Base-by-base conservation (phyloP, 2,888 invertebrate species). In the Charanyca ferruginea region DNA sequence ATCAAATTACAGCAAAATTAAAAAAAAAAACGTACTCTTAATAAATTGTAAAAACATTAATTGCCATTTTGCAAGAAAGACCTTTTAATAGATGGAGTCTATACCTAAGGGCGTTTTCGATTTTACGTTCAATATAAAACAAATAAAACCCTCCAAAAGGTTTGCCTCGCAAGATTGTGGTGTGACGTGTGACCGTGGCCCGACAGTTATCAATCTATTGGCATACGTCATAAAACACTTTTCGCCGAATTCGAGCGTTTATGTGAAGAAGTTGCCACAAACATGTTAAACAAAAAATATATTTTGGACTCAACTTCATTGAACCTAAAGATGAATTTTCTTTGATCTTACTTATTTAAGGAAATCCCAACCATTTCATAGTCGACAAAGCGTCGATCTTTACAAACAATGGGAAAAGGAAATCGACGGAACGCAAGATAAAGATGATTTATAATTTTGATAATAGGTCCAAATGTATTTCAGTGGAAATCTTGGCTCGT, bases 391-490 rank as follows among this genome's bases (percentile, higher is more conserved):
- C 77, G 73, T 73, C 70, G 77, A 76, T 80, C 67, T 79, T 67
- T 63, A 54, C 83, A 83, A 79, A 80, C 77, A 80, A 80, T 66
- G 52, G 61, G 44, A 48, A 41, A 51, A 77, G 59, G 73, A 68
- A 81, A 80, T 89, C 84, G 86, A 83, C 85, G 83, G 87, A 89
- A 85, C 77, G 78, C 78, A 72, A 88, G 89, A 90, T 88, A 90
- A 88, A 88, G 85, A 87, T 89, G 89, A 87, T 84, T 85, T 85
- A 87, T 86, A 86, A 86, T 88, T 89, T 85, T 83, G 78, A 80
- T 87, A 86, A 89, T 86, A 80, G 80, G 69, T 61, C 66, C 73
- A 63, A 82, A 84, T 85, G 82, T 83, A 79, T 85, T 82, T 77
- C 63, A 47, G 64, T 28, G 58, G 65, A 75, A 78, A 58, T 80